Evolutionary conservation across 2,113 vertebrate species (phyloP), one percentile per base, ranked within the genome.

Genomic region (Seriola dumerili): DNA sequence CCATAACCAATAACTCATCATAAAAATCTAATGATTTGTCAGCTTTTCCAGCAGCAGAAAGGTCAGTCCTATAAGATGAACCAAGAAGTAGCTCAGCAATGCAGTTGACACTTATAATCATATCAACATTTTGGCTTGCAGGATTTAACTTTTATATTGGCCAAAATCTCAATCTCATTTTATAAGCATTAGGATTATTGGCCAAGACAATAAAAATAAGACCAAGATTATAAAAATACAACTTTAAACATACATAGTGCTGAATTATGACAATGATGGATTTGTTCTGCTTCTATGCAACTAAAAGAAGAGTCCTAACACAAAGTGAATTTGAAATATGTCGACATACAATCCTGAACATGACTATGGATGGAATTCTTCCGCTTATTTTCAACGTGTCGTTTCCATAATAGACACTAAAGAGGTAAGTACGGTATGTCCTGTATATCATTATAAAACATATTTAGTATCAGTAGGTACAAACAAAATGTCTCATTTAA

Each of bases 361-460:
- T 64, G 2, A n/a, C 44, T 9, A 50, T 13, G 57, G 19, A 29
- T 29, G 44, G 5, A 73, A 67, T 70, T 73, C 40, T 13, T 65
- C 67, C 12, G 32, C 44, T 10, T 65, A 3, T 76, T 72, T 80
- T 65, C 7, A 74, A 36, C 14, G 13, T 67, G 36, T 50, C 1
- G 71, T 74, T 67, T 76, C 74, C 25, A 69, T 29, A 78, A 63
- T 57, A 57, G n/a, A 87, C 46, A 81, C 14, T 48, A 42, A 85
- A 72, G 75, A 89, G 89, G 77, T 89, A 85, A 89, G 36, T 76
- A 38, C 19, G 82, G 65, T 81, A 69, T 50, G 76, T 72, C 32
- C 17, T 72, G 54, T 32, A 67, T 65, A 72, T 77, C 25, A 59
- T 64, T 85, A 75, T 13, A 81, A 85, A 88, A 72, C 38, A 44